These are phyloP conservation scores for Pentalonia nigronervosa DNA, from an alignment of 1,140 invertebrate genomes.

Conservation along the genomic window DNA sequence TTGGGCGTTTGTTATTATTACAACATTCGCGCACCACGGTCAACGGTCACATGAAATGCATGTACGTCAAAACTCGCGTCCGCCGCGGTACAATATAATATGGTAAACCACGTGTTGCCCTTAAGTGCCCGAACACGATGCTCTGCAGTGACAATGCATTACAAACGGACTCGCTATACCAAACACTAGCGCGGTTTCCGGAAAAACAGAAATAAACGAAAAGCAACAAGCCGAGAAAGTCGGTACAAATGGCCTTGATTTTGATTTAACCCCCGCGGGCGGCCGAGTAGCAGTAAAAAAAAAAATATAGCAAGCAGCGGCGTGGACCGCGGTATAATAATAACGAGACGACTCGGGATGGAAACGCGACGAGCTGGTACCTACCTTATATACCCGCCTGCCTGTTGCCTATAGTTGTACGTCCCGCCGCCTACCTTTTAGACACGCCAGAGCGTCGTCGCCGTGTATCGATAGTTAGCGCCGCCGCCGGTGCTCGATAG, in stretches of 20 bases:
- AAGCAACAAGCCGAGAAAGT: constrained; percentile 18
- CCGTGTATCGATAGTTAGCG: constrained; percentile 4
- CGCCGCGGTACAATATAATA: too few species aligned
- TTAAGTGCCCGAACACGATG: not conserved
- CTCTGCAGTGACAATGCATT: not conserved
- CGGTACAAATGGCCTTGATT: constrained; percentile 21
- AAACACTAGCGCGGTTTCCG: not conserved
- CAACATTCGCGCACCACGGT: not conserved
- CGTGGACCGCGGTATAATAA: not conserved
- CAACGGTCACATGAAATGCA: not conserved
- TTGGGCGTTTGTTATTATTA: not conserved
- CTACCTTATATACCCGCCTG: not conserved
- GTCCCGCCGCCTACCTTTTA: constrained; percentile 10
- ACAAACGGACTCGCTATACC: not conserved
- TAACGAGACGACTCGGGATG: not conserved
- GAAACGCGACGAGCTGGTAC: not conserved
- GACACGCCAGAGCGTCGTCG: not conserved
- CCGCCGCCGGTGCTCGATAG: constrained; percentile 50
- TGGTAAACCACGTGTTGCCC: too few species aligned
- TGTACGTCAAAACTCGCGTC: too few species aligned
- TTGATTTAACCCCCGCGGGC: constrained; percentile 50
- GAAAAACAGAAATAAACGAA: not conserved
- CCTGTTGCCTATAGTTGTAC: not conserved
- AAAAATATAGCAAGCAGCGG: constrained; percentile 1
- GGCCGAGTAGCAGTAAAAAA: constrained; percentile 40